These are phyloP conservation scores for Orientallactaga sibirica DNA, from an alignment of 2,797 vertebrate genomes.

Conservation along the genomic window DNA sequence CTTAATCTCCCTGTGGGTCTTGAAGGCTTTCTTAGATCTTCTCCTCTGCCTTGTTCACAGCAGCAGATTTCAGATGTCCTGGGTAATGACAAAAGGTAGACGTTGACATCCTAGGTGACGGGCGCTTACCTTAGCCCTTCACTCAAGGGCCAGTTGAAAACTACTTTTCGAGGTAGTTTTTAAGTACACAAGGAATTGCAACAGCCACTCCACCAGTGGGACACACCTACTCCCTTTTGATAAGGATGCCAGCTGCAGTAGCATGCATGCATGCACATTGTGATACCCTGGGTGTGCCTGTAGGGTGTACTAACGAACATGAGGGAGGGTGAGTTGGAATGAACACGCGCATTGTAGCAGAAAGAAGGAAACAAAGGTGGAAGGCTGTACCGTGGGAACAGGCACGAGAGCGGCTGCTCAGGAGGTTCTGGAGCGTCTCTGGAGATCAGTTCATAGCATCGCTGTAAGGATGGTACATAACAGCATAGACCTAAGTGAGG, in stretches of 20 bases:
- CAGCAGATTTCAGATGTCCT: conserved; percentile 23
- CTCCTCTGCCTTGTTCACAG: conserved; percentile 29
- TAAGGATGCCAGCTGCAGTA: background rate
- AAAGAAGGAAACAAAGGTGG: background rate
- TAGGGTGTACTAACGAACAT: background rate
- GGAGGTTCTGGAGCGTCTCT: background rate
- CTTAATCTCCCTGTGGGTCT: background rate
- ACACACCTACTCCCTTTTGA: background rate
- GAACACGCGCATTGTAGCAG: background rate
- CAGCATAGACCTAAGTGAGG: background rate
- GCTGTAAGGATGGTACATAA: background rate
- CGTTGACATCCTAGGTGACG: background rate
- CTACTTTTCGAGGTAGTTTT: background rate
- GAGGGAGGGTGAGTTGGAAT: background rate
- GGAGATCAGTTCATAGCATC: background rate
- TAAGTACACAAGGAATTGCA: background rate
- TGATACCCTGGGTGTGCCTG: background rate
- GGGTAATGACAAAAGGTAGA: background rate
- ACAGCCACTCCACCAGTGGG: background rate
- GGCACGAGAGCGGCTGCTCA: background rate
- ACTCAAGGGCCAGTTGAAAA: background rate
- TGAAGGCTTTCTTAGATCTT: conserved; percentile 37
- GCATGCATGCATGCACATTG: background rate
- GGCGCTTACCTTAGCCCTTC: background rate
- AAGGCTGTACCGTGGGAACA: background rate